phyloP scores from a whole-genome alignment of 2,888 invertebrate species.

The Catocala nupta region DNA sequence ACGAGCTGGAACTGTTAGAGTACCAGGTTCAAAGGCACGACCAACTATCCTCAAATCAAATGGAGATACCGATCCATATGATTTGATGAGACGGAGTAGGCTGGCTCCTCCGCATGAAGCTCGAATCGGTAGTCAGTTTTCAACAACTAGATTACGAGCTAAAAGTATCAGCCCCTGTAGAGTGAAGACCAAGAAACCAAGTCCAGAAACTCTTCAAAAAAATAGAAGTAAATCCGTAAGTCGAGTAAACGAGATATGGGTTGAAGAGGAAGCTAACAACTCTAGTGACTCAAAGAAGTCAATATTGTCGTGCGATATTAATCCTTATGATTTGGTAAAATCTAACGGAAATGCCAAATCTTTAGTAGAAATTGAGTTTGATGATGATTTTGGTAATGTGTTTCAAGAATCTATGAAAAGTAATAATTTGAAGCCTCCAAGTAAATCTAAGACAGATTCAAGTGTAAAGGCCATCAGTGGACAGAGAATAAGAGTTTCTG shows the following conservation, averaged over 20 bases:
- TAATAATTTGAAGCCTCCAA: conserved; percentile 64
- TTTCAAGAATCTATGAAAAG: conserved; percentile 76
- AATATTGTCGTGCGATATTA: conserved; percentile 94
- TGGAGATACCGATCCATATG: conserved; percentile 91
- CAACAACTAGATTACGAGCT: conserved; percentile 81
- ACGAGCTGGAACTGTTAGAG: conserved; percentile 89
- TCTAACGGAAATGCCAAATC: conserved; percentile 80
- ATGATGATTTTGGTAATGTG: conserved; percentile 82
- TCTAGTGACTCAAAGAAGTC: conserved; percentile 87
- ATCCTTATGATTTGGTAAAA: conserved; percentile 94
- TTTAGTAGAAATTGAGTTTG: conserved; percentile 83
- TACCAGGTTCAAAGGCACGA: conserved; percentile 87
- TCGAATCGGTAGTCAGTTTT: conserved; percentile 85
- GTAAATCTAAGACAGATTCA: conserved; percentile 77
- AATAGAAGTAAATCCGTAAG: conserved; percentile 83
- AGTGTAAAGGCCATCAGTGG: conserved; percentile 90
- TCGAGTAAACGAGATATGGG: conserved; percentile 82
- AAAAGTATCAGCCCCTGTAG: conserved; percentile 88
- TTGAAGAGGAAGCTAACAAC: conserved; percentile 71
- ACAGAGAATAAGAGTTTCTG: conserved; percentile 89
- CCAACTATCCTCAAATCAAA: conserved; percentile 89
- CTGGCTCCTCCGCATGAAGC: conserved; percentile 89
- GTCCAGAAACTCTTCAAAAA: conserved; percentile 76
- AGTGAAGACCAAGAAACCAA: conserved; percentile 84
- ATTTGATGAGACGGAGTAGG: conserved; percentile 93